Evolutionary conservation across 1,140 invertebrate species (phyloP), one percentile per base, ranked within the genome.

Genomic region (Venustaconcha ellipsiformis): DNA sequence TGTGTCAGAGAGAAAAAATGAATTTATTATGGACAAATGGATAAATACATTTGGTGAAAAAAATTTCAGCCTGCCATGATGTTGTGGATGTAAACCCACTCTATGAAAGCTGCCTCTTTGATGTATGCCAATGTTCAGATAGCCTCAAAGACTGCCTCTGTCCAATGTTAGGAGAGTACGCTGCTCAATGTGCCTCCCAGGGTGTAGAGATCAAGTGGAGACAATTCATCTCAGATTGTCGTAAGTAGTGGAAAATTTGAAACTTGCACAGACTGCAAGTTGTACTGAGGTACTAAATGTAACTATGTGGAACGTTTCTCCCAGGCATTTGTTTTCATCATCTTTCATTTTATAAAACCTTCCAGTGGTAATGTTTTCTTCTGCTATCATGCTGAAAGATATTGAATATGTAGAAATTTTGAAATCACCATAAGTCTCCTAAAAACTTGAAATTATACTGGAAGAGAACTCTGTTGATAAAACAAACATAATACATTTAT

Each of bases 71-170:
- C n/a, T 97, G 95, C 77, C 94, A 95, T 84, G 93, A 93, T 90
- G 90, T 93, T 80, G 94, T 96, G 15, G 95, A 96, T 86, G 94
- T 95, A 3, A 92, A 94, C 59, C 90, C 92, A 17, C 96, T 92
- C 89, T 94, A 95, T 88, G 92, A 94, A 78, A 92, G 95, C 86
- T 97, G 96, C 87, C 83, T 96, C 76, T 96, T 94, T 88, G 96
- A 97, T 86, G 93, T 96, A 88, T 97, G 96, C 84, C 93, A 94
- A 17, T 97, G 96, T 88, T 92, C 20, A 91, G 79, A 77, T n/a
- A 86, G 84, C 73, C 59, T 87, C 57, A 80, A 74, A 67, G 83
- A 92, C 30, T 97, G 96, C 84, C 91, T 96, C 65, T 97, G 96
- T 87, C 94, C 95, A 8, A 93, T 94, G 13, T 84, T 97, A 3